Base-by-base conservation (phyloP, 1,140 invertebrate species). In the Ganaspis sp. region DNA sequence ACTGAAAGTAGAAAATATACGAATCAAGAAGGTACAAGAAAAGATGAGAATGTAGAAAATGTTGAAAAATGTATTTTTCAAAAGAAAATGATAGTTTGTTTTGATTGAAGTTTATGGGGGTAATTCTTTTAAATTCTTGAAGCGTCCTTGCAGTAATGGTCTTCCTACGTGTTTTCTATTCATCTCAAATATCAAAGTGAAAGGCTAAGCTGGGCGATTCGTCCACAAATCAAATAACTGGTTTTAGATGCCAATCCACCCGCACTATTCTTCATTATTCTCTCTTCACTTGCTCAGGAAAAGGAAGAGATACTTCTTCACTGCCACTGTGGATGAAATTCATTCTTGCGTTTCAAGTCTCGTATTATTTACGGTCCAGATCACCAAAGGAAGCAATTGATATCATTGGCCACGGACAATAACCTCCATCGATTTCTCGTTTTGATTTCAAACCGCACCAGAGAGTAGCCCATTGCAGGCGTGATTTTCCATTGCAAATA, bases 131-230 rank as follows among this genome's bases (percentile, higher is more conserved):
- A 34, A 34, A 6, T 15, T n/a, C n/a, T 15, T 45, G 42, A 49
- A 49, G 17, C 45, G 45, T 49, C 45, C 45, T 49, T 49, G 45
- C 45, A 3, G n/a, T 49, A 49, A 17, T 49, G 45, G n/a, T 49
- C 42, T 45, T 45, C 76, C 76, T 75, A 76, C 77, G 72, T 79
- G 49, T 71, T 74, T 72, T 73, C 69, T 81, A 76, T 5, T 45
- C 74, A 69, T 75, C 19, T 79, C 71, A 81, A 81, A 81, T 81
- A 73, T 81, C 80, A 79, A 38, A 76, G 77, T 72, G 80, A 81
- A 81, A 81, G 80, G 80, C 74, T 76, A 64, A 49, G 45, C 45
- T 49, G n/a, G 45, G 17, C 45, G 45, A 49, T 64, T 64, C 23
- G 58, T 64, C 9, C 23, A n/a, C 11, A 64, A 64, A 9, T 64